Conservation (phyloP, 1,140 invertebrate species). For the Pachyrhynchus sulphureomaculatus region DNA sequence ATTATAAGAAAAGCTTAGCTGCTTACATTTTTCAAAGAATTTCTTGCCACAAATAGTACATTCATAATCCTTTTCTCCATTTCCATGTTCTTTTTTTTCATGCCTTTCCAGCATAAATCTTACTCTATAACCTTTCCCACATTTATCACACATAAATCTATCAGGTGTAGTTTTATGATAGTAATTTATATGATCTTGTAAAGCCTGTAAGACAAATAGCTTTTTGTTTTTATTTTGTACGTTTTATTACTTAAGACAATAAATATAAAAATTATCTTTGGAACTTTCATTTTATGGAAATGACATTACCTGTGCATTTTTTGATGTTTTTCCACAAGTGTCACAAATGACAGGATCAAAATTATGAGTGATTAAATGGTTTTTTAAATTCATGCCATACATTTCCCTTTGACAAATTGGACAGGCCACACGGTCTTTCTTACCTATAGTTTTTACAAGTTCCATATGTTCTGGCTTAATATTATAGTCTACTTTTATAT, state of each 20-base stretch:
- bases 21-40: slow-evolving; percentile 24
- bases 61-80: slow-evolving; percentile 19
- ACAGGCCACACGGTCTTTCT: slow-evolving; percentile 17
- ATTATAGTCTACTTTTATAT: slow-evolving; percentile 8
- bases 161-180: slow-evolving; percentile 28
- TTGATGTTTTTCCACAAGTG: slow-evolving; percentile 26
- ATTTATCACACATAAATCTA: slow-evolving; percentile 29
- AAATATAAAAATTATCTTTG: background rate
- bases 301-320: slow-evolving; percentile 28
- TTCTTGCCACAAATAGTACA: slow-evolving; percentile 26
- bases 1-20: background rate
- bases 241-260: too few relatives aligned
- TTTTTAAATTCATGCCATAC: slow-evolving; percentile 24
- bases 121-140: slow-evolving; percentile 20
- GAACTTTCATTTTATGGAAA: too few relatives aligned
- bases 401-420: slow-evolving; percentile 12
- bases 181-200: slow-evolving; percentile 29
- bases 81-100: slow-evolving; percentile 28
- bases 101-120: slow-evolving; percentile 16
- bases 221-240: background rate
- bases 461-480: slow-evolving; percentile 21
- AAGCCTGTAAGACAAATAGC: slow-evolving; percentile 10
- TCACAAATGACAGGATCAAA: slow-evolving; percentile 23
- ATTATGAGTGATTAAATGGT: slow-evolving; percentile 24
- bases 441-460: slow-evolving; percentile 12